Conservation (phyloP, 2,797 vertebrate species). For the Sebastes hubbsi region DNA sequence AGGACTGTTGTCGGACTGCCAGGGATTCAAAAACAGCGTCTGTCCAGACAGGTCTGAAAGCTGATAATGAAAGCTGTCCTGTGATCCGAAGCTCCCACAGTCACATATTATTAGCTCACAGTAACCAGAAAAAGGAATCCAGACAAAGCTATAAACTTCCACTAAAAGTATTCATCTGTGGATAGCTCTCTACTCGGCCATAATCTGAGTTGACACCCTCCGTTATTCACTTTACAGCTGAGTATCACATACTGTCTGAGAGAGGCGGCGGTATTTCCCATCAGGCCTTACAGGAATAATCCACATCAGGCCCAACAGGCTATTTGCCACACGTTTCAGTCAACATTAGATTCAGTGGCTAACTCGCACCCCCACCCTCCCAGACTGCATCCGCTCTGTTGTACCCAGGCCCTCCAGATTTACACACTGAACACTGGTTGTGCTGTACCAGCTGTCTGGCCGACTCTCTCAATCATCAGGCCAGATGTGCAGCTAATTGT, state of each 20-base stretch:
- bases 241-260: neutral
- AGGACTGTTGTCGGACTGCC: neutral
- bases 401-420: slow-evolving; percentile 41
- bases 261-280: neutral
- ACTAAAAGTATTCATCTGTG: neutral
- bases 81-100: neutral
- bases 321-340: slow-evolving; percentile 36
- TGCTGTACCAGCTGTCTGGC: slow-evolving; percentile 53
- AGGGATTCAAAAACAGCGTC: neutral
- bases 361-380: neutral
- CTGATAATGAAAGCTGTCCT: neutral
- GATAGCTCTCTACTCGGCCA: neutral
- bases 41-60: neutral
- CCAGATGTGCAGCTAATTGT: slow-evolving; percentile 75
- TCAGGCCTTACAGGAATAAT: neutral
- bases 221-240: neutral
- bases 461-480: slow-evolving; percentile 50
- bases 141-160: neutral
- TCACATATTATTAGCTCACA: neutral
- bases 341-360: slow-evolving; percentile 29
- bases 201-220: neutral
- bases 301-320: neutral
- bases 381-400: slow-evolving; percentile 8
- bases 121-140: neutral
- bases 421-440: slow-evolving; percentile 49